phyloP scores from a whole-genome alignment of 2,888 invertebrate species.

The Pasiphila rectangulata region DNA sequence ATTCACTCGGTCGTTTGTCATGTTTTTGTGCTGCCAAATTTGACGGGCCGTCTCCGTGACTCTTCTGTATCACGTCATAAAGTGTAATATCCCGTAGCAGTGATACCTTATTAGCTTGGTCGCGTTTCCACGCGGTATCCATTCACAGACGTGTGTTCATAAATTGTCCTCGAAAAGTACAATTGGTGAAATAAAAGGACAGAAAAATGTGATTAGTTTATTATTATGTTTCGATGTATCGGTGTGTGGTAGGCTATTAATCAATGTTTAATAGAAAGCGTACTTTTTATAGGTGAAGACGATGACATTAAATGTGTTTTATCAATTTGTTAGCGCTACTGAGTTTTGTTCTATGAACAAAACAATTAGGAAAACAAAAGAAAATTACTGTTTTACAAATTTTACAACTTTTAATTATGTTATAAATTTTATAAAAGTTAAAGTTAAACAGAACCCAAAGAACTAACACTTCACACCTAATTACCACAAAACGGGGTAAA shows the following conservation, averaged over 20 bases:
- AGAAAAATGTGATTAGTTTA: conserved; percentile 45
- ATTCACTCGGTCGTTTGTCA: conserved; percentile 67
- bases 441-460: too few species aligned
- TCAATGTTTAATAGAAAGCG: conserved; percentile 22
- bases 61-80: conserved; percentile 22
- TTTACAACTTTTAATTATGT: too few species aligned
- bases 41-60: conserved; percentile 11
- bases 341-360: too few species aligned
- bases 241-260: conserved; percentile 31
- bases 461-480: conserved; percentile 7
- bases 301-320: neutral
- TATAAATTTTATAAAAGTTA: too few species aligned
- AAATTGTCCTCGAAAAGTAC: conserved; percentile 54
- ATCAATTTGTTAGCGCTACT: neutral
- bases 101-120: conserved; percentile 7
- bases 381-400: too few species aligned
- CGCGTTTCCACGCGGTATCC: conserved; percentile 36
- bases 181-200: conserved; percentile 45
- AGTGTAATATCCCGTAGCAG: conserved; percentile 17
- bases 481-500: conserved; percentile 7
- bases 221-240: conserved; percentile 42
- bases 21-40: conserved; percentile 50
- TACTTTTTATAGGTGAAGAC: neutral
- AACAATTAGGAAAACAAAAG: too few species aligned
- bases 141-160: conserved; percentile 50